Conservation (phyloP, 2,113 vertebrate genomes). For the Tetraodon nigroviridis region DNA sequence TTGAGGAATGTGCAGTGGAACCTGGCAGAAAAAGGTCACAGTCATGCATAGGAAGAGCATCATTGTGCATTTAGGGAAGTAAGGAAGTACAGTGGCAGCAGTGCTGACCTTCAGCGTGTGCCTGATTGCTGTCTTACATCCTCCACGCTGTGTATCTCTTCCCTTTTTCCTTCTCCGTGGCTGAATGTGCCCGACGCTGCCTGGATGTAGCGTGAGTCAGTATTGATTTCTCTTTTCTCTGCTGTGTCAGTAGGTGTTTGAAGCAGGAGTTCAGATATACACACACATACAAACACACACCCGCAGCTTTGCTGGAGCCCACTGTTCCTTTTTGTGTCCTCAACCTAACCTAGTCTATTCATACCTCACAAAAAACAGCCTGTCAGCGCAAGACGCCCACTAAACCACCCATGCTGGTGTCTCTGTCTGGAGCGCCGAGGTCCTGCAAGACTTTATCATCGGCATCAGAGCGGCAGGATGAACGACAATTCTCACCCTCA, state of each 20-base stretch:
- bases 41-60: constrained; percentile 16
- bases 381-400: neutral
- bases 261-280: constrained; percentile 47
- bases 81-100: constrained; percentile 33
- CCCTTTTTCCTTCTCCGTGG: constrained; percentile 47
- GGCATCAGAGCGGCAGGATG: neutral
- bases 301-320: constrained; percentile 36
- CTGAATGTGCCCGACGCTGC: constrained; percentile 45
- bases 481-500: neutral
- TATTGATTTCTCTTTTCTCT: constrained; percentile 59
- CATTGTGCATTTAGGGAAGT: constrained; percentile 16
- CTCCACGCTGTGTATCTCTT: constrained; percentile 19
- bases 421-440: constrained; percentile 5
- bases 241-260: constrained; percentile 49
- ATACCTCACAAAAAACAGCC: constrained; percentile 24
- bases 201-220: constrained; percentile 43
- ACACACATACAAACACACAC: no score
- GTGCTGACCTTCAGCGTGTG: constrained; percentile 40
- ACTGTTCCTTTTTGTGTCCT: constrained; percentile 35
- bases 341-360: constrained; percentile 9
- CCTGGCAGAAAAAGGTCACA: constrained; percentile 35
- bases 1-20: neutral
- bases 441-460: constrained; percentile 1
- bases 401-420: constrained; percentile 14
- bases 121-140: constrained; percentile 33